Percentiles rank a stretch among this genome's conserved stretches.
Evolutionary conservation across 2,888 invertebrate genomes (phyloP).

Genomic region (Eupithecia subfuscata): DNA sequence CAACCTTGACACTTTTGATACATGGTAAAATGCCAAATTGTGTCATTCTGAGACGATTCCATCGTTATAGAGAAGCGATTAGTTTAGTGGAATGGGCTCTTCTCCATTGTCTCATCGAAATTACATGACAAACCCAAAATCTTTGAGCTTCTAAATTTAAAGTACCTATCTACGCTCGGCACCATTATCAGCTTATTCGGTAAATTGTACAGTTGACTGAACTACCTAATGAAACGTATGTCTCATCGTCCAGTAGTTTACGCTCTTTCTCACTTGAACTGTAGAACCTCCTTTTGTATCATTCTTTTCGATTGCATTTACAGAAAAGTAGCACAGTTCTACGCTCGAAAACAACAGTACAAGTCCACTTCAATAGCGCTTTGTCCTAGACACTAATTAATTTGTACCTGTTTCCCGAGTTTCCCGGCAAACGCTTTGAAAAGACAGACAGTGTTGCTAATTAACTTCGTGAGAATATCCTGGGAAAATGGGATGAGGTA

Average conservation of each 20-base stretch:
- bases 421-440: not conserved
- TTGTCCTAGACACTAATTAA: not conserved
- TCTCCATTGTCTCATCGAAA: too few species aligned
- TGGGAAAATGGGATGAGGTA: not conserved
- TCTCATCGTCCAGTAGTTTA: too few species aligned
- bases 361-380: not conserved
- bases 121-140: too few species aligned
- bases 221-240: not conserved
- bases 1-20: too few species aligned
- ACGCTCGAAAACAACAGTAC: not conserved
- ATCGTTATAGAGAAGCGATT: too few species aligned
- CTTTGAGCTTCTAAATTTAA: too few species aligned
- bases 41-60: too few species aligned
- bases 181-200: not conserved
- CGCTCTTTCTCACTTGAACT: too few species aligned
- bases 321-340: not conserved
- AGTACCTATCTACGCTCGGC: too few species aligned
- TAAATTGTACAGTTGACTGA: not conserved
- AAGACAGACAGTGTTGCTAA: not conserved
- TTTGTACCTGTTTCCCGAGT: not conserved
- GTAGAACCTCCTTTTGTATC: not conserved
- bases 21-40: too few species aligned
- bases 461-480: slow-evolving; percentile 5
- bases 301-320: not conserved
- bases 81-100: too few species aligned